These are phyloP conservation scores for Heptranchias perlo DNA, from an alignment of 2,113 vertebrate species.

Conservation along the genomic window DNA sequence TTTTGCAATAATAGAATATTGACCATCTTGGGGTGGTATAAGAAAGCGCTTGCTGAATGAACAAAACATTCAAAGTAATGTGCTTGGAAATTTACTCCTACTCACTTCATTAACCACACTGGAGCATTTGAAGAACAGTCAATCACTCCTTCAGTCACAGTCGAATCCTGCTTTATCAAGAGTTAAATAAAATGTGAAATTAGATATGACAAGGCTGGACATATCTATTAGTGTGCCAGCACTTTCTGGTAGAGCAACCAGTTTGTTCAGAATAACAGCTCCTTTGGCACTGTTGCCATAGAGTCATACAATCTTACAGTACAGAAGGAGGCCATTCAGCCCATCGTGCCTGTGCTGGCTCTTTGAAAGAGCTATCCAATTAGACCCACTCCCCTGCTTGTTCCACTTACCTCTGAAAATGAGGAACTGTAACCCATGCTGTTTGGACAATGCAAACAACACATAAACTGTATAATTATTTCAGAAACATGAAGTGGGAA, in stretches of 20 bases:
- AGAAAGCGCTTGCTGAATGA: neutral
- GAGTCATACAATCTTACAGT: neutral
- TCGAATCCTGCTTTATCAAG: conserved; percentile 4
- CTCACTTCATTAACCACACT: conserved; percentile 27
- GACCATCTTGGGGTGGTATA: neutral
- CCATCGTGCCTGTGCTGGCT: neutral
- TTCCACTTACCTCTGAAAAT: neutral
- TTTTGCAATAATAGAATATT: conserved; percentile 25
- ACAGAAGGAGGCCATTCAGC: neutral
- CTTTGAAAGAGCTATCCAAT: neutral
- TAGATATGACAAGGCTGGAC: conserved; percentile 21
- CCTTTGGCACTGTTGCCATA: neutral
- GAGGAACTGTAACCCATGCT: neutral
- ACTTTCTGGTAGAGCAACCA: neutral
- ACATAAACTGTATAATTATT: neutral
- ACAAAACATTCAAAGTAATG: conserved; percentile 18
- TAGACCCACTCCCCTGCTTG: neutral
- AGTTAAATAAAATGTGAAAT: conserved; percentile 29
- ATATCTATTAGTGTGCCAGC: neutral
- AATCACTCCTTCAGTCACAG: neutral
- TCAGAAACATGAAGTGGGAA: neutral
- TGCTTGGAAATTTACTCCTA: conserved; percentile 24
- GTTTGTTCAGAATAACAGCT: neutral
- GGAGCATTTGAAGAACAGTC: conserved; percentile 20
- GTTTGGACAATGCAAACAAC: neutral